phyloP scores from a whole-genome alignment of 2,888 invertebrate genomes.

The Drosophila birchii region DNA sequence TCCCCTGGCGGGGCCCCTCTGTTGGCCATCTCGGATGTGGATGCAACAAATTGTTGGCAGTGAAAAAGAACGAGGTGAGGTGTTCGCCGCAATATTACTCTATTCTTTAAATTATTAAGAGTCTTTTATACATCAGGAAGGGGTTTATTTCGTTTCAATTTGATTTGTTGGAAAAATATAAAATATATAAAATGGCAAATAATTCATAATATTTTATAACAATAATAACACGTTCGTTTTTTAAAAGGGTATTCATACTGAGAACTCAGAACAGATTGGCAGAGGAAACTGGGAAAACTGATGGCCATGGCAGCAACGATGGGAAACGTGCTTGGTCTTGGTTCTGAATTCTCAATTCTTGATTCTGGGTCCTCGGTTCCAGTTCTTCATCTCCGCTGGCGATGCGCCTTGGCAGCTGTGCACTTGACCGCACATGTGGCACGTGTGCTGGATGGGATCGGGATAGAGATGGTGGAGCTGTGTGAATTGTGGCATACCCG shows the following conservation, averaged over 20 bases:
- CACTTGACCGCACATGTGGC: constrained; percentile 80
- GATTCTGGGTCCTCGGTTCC: constrained; percentile 25
- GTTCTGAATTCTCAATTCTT: constrained; percentile 21
- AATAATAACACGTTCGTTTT: not conserved
- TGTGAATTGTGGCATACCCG: constrained; percentile 44
- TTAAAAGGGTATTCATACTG: constrained; percentile 7
- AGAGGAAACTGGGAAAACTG: constrained; percentile 28
- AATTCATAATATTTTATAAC: not conserved
- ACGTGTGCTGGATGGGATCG: constrained; percentile 62
- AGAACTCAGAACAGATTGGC: not conserved
- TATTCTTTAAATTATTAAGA: not conserved
- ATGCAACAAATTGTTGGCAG: constrained; percentile 75
- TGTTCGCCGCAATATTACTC: constrained; percentile 15
- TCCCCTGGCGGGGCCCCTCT: constrained; percentile 5
- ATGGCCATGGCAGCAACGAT: constrained; percentile 55
- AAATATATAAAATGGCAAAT: not conserved
- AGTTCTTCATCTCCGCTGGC: constrained; percentile 36
- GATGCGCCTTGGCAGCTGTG: constrained; percentile 51
- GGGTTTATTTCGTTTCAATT: not conserved
- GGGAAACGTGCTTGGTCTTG: constrained; percentile 54
- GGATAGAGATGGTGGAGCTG: constrained; percentile 17
- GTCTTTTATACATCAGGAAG: not conserved
- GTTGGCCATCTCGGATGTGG: constrained; percentile 49
- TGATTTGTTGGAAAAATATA: not conserved
- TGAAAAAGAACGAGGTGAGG: constrained; percentile 22